These are phyloP conservation scores for Melanostoma mellinum DNA, from an alignment of 2,888 invertebrate genomes.

Conservation along the genomic window DNA sequence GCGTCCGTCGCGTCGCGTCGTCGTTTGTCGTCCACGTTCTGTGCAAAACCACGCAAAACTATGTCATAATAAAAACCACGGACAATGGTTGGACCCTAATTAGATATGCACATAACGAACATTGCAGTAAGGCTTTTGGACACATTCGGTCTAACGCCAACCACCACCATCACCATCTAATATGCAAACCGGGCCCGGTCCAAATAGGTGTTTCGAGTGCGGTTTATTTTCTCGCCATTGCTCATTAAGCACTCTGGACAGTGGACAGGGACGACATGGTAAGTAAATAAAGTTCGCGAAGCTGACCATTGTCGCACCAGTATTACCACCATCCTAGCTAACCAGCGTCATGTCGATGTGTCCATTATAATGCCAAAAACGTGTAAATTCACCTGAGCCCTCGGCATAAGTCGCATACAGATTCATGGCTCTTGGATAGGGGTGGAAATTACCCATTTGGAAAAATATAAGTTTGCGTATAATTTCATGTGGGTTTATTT, in stretches of 20 bases:
- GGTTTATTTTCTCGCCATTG: constrained; percentile 74
- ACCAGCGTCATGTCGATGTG: constrained; percentile 62
- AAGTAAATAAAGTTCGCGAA: constrained; percentile 68
- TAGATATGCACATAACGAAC: constrained; percentile 70
- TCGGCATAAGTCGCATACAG: constrained; percentile 12
- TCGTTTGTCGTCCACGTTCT: no score
- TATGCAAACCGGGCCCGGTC: constrained; percentile 62
- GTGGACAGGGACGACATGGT: constrained; percentile 63
- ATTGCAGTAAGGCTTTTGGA: constrained; percentile 24
- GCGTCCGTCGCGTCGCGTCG: constrained; percentile 17
- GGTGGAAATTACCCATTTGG: constrained; percentile 62
- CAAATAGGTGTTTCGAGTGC: constrained; percentile 73
- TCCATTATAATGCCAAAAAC: constrained; percentile 73
- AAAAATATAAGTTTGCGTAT: constrained; percentile 69
- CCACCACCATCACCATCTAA: constrained; percentile 42
- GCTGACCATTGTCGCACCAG: constrained; percentile 66
- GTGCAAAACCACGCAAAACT: constrained; percentile 59
- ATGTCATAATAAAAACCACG: constrained; percentile 71
- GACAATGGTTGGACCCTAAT: constrained; percentile 68
- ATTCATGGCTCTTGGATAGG: constrained; percentile 14
- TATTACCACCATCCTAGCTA: constrained; percentile 48
- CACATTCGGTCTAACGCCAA: constrained; percentile 23
- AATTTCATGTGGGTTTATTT: constrained; percentile 70
- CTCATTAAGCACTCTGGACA: constrained; percentile 73
- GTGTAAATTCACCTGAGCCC: constrained; percentile 73